Base-by-base conservation (phyloP, 2,797 vertebrate species). In the Cetoscarus ocellatus region DNA sequence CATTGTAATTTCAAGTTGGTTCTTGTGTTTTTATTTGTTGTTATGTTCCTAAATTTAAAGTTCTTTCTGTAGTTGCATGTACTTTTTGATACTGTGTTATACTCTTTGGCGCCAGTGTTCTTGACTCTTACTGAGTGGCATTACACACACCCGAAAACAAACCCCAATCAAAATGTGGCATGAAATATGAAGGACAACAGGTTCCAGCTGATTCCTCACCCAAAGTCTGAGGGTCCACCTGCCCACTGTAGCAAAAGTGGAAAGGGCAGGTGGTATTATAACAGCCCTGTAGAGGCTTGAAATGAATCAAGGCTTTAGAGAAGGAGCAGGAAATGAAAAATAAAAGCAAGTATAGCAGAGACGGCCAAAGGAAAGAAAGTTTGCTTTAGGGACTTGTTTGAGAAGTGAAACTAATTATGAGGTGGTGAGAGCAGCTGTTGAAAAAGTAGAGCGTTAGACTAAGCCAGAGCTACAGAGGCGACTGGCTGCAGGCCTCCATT, bases 111-210 rank as follows among this genome's bases (percentile, higher is more conserved):
- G 27, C 27, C 27, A 27, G 27, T 27, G 27, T 27, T 55, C 72
- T 58, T 6, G 43, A 59, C 72, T 61, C 51, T 48, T 72, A 54
- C 69, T 48, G 69, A 19, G 72, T 71, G 65, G 48, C 53, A 75
- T 77, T 60, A 42, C 42, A 50, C 18, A 15, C n/a, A 5, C 67
- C 58, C 35, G 35, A 68, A 79, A 72, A 40, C 56, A 62, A 8
- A 27, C 77, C 56, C 48, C 17, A 3, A 67, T 73, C 79, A 81
- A 63, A 79, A 78, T 72, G 62, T 79, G 67, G 61, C 70, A 67
- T 75, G 55, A 88, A 79, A 80, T 75, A 78, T 74, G 62, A 85
- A 35, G 61, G 78, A 78, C 80, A 83, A 77, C 75, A 67, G 52
- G 61, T 75, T 83, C 73, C 75, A 78, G 67, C 61, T 73, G 66